Base-by-base conservation (phyloP, 2,888 invertebrate genomes). In the Xanthia togata region DNA sequence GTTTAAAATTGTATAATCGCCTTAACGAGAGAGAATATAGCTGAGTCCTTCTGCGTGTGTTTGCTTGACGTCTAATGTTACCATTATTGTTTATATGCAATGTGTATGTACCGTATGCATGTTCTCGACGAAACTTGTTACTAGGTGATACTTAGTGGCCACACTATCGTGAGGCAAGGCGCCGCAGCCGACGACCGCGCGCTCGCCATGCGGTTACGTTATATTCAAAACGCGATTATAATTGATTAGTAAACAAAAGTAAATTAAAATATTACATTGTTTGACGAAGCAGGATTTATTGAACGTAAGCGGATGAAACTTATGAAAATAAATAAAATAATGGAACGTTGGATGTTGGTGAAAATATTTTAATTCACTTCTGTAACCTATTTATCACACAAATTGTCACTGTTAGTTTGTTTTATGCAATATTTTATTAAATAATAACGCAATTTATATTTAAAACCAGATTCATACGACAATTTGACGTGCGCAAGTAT, bases 11-110 rank as follows among this genome's bases (percentile, higher is more conserved):
- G 94, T 95, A 95, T 95, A 94, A 96, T 96, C 96, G 96, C 96
- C 96, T 96, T 96, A 96, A 90, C 91, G 95, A 96, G 96, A 96
- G 96, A 96, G 96, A 96, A 96, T 95, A 95, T 96, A 95, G 95
- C 94, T 92, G 95, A 94, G 93, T 95, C 93, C 93, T 95, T 93
- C 93, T 94, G 93, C 89, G 94, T 93, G 95, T 93, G 95, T 93
- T 93, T 93, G 95, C 93, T 94, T 93, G 94, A 90, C 91, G 89
- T 93, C 90, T 92, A 91, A 90, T 90, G 91, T 92, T 93, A 90
- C 89, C 89, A 89, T 88, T 91, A 89, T 91, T 90, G 89, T 92
- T 90, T 90, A 83, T 84, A 88, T 88, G 91, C 92, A 89, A 89
- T 91, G 79, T 80, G 80, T 82, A 82, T 77, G 91, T 92, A 87